Conservation (phyloP, 2,888 invertebrate genomes). For the Xestia sexstrigata region DNA sequence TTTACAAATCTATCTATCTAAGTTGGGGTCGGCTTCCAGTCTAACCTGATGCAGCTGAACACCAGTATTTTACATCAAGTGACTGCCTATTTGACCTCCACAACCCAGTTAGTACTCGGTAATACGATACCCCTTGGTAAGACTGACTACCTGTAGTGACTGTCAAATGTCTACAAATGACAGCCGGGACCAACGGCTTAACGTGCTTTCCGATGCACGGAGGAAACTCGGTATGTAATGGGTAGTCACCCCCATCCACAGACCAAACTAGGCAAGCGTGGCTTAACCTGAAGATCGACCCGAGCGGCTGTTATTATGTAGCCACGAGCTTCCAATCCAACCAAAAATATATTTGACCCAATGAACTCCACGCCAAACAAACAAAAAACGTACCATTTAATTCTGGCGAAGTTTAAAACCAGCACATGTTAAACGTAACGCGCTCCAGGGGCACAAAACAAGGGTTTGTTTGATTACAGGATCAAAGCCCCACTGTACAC, state of each 20-base stretch:
- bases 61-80: no score
- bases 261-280: not conserved
- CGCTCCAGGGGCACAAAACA: constrained; percentile 63
- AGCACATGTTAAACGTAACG: constrained; percentile 54
- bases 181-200: no score
- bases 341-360: constrained; percentile 6
- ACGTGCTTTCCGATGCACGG: no score
- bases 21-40: no score
- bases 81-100: no score
- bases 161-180: no score
- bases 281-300: not conserved
- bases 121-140: no score
- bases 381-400: constrained; percentile 39
- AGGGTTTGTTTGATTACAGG: constrained; percentile 64
- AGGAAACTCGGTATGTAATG: not conserved
- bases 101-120: no score
- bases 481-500: constrained; percentile 59
- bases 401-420: constrained; percentile 37
- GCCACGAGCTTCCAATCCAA: not conserved
- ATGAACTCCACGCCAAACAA: not conserved
- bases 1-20: no score
- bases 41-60: no score
- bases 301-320: not conserved
- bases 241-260: not conserved
- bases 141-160: no score